Conservation (phyloP, 2,113 vertebrate genomes). For the Sorex fumeus region DNA sequence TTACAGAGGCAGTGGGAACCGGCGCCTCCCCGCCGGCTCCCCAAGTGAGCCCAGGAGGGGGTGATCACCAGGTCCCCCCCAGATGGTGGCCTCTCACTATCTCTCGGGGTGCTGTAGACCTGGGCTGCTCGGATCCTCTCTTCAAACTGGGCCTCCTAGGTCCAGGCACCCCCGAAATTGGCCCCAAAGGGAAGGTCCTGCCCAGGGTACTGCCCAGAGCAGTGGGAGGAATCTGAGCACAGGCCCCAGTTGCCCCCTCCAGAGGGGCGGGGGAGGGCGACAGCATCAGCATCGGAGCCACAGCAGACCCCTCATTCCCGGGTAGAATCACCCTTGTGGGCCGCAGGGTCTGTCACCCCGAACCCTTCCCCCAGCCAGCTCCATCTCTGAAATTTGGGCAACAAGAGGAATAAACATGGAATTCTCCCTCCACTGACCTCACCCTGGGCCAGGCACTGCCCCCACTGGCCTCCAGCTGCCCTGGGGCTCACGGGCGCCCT, state of each 20-base stretch:
- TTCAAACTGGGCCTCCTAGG: conserved; percentile 9
- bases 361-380: neutral
- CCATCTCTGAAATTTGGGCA: conserved; percentile 49
- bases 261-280: neutral
- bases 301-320: neutral
- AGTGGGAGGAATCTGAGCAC: neutral
- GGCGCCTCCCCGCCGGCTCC: neutral
- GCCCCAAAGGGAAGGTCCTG: neutral
- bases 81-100: conserved; percentile 34
- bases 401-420: neutral
- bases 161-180: neutral
- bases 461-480: conserved; percentile 12
- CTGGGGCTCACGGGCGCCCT: neutral
- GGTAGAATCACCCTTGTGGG: neutral
- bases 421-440: conserved; percentile 13
- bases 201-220: neutral
- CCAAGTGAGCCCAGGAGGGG: neutral
- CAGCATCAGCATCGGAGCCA: neutral
- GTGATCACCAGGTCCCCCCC: neutral
- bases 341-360: neutral
- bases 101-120: neutral
- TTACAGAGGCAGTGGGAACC: conserved; percentile 75
- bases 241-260: neutral
- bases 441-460: neutral
- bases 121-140: neutral